These are phyloP conservation scores for Heliothis subflexa DNA, from an alignment of 1,140 invertebrate species.

Conservation along the genomic window DNA sequence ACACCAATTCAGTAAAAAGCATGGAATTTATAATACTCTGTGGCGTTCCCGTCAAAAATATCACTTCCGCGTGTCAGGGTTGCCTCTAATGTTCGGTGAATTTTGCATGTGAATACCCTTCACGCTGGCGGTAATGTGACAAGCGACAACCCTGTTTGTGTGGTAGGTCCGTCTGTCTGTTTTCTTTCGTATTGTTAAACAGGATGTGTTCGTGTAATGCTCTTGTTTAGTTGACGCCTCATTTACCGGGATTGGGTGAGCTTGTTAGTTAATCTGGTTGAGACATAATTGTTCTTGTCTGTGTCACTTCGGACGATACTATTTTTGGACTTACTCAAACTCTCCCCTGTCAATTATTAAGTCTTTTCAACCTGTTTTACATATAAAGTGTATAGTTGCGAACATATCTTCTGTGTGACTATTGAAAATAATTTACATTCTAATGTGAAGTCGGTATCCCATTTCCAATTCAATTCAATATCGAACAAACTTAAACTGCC, in stretches of 20 bases:
- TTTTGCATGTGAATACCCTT: constrained; percentile 72
- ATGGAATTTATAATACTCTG: constrained; percentile 43
- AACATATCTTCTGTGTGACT: too few relatives aligned
- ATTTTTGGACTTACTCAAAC: too few relatives aligned
- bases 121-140: constrained; percentile 70
- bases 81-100: constrained; percentile 65
- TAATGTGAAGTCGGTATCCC: too few relatives aligned
- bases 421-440: too few relatives aligned
- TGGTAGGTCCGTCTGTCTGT: constrained; percentile 39
- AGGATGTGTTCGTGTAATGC: constrained; percentile 8
- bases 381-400: too few relatives aligned
- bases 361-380: too few relatives aligned
- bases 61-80: constrained; percentile 71
- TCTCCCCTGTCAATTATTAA: too few relatives aligned
- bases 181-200: constrained; percentile 45
- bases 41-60: constrained; percentile 65
- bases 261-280: not conserved
- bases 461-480: too few relatives aligned
- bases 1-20: constrained; percentile 44
- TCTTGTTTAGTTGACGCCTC: constrained; percentile 32
- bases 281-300: too few relatives aligned
- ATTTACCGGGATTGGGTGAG: constrained; percentile 15
- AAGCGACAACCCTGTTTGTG: constrained; percentile 68
- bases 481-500: too few relatives aligned
- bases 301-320: too few relatives aligned